A percentile compares a stretch with the other conserved stretches of the same genome.
Evolutionary conservation across 1,140 invertebrate genomes (phyloP).

Genomic region (Drosophila guanche): DNA sequence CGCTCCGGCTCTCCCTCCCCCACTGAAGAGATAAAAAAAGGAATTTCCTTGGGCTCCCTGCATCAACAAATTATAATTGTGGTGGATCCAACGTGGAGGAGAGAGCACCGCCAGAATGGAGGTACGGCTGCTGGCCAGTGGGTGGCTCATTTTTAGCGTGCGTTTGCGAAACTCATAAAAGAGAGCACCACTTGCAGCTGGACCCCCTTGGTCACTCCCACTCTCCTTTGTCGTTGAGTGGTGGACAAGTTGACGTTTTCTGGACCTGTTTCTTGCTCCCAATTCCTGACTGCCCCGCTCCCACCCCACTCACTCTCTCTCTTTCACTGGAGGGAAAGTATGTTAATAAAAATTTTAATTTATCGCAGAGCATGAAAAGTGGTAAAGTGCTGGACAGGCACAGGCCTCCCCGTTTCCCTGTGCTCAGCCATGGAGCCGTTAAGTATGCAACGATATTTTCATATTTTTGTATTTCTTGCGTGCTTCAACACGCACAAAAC

Average conservation of each 20-base stretch:
- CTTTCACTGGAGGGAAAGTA: constrained; percentile 40
- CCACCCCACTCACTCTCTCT: background rate
- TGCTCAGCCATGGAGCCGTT: constrained; percentile 10
- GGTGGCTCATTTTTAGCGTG: constrained; percentile 46
- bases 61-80: constrained; percentile 69
- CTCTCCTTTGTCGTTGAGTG: constrained; percentile 29
- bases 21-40: constrained; percentile 24
- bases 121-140: background rate
- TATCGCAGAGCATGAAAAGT: constrained; percentile 65
- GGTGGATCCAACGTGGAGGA: constrained; percentile 8
- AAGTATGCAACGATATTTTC: constrained; percentile 49
- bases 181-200: constrained; percentile 11
- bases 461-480: constrained; percentile 53
- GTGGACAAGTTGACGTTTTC: constrained; percentile 62
- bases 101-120: background rate
- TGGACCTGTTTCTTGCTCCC: constrained; percentile 2
- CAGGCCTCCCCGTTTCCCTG: background rate
- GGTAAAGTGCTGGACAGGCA: constrained; percentile 48
- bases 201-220: background rate
- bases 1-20: constrained; percentile 1
- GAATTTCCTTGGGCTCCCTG: constrained; percentile 33
- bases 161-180: constrained; percentile 58
- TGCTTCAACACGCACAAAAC: constrained; percentile 73
- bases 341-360: constrained; percentile 78
- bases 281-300: constrained; percentile 3